These are phyloP conservation scores for Lissonota sp. DNA, from an alignment of 2,888 invertebrate species.

Conservation along the genomic window DNA sequence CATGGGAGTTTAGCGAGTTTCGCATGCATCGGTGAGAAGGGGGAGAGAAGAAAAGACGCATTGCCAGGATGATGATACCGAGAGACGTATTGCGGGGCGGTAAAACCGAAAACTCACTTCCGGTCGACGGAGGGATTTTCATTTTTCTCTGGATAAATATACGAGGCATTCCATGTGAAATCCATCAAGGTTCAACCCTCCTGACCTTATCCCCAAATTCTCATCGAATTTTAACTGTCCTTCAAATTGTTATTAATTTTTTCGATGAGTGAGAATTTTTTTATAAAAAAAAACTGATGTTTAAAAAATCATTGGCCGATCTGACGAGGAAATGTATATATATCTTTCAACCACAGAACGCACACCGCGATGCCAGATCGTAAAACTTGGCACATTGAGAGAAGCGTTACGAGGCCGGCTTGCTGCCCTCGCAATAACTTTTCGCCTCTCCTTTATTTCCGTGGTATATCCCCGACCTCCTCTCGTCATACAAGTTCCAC, in stretches of 20 bases:
- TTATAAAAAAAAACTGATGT: too few species aligned
- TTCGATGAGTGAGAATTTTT: too few species aligned
- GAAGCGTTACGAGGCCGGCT: slow-evolving; percentile 69
- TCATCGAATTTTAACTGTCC: too few species aligned
- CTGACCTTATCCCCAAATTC: too few species aligned
- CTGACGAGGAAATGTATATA: not conserved
- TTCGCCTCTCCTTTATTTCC: slow-evolving; percentile 73
- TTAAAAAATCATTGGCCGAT: too few species aligned
- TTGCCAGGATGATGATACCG: slow-evolving; percentile 32
- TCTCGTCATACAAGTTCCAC: too few species aligned
- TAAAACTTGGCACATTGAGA: slow-evolving; percentile 71
- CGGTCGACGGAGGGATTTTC: slow-evolving; percentile 50
- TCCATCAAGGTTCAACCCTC: not conserved
- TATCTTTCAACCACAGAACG: not conserved
- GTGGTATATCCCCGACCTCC: slow-evolving; percentile 53
- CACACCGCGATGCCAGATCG: slow-evolving; percentile 68
- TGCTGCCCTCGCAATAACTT: slow-evolving; percentile 74
- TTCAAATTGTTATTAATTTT: too few species aligned
- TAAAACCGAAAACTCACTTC: slow-evolving; percentile 59
- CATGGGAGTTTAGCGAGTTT: slow-evolving; percentile 43
- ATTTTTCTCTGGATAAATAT: slow-evolving; percentile 2
- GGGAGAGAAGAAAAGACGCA: slow-evolving; percentile 12
- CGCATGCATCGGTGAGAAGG: slow-evolving; percentile 19
- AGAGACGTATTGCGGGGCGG: slow-evolving; percentile 56
- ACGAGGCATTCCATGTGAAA: slow-evolving; percentile 11